Conservation (phyloP, 2,113 vertebrate species). For the Neoarius graeffei region DNA sequence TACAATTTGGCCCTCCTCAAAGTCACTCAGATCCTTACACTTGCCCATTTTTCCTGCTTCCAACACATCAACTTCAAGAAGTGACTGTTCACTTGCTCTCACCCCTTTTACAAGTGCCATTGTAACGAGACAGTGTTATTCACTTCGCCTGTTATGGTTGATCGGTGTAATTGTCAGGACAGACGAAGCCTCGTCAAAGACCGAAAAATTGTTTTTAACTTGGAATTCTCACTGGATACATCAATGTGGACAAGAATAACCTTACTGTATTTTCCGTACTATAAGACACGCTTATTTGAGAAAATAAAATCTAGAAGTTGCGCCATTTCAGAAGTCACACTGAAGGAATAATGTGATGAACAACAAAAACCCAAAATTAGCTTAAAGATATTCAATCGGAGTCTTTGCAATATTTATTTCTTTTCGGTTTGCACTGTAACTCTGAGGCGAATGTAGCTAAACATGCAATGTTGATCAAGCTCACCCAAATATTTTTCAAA, state of each 20-base stretch:
- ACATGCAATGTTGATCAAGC: neutral
- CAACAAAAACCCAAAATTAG: neutral
- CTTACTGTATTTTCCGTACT: neutral
- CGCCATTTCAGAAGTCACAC: neutral
- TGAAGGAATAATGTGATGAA: neutral
- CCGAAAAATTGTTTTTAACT: neutral
- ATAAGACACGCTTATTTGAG: neutral
- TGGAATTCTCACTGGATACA: neutral
- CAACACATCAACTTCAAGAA: no score
- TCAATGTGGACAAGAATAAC: neutral
- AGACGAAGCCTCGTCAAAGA: neutral
- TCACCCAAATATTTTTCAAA: neutral
- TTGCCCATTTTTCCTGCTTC: no score
- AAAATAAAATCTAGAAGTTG: neutral
- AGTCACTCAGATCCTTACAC: no score
- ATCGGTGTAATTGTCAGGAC: neutral
- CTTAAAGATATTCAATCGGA: neutral
- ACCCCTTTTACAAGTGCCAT: no score
- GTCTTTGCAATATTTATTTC: neutral
- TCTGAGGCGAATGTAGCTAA: neutral
- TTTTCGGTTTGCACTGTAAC: neutral
- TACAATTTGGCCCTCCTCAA: no score
- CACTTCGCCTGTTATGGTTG: no score
- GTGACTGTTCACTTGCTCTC: no score
- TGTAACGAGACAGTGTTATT: no score